Evolutionary conservation across 2,113 vertebrate species (phyloP).

Genomic region (Calidris pygmaea): DNA sequence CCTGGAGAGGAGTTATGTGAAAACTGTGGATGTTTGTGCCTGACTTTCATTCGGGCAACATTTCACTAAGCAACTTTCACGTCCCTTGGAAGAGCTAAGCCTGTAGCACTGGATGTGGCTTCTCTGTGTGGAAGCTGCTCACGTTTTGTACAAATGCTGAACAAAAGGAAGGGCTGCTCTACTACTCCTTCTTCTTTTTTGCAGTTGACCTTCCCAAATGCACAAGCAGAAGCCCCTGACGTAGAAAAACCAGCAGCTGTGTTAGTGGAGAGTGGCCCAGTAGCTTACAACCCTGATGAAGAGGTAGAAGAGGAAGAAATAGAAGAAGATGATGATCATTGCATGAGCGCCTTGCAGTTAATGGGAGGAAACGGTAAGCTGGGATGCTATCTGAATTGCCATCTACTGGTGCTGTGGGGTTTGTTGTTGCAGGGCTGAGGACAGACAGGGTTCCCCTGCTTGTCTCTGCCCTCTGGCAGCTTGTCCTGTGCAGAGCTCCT

Average conservation of each 20-base stretch:
- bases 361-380: conserved; percentile 85
- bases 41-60: background rate
- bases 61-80: background rate
- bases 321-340: conserved; percentile 90
- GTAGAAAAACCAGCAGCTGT: conserved; percentile 44
- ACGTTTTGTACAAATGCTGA: background rate
- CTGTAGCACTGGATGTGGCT: background rate
- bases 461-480: background rate
- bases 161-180: background rate
- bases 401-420: background rate
- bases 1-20: background rate
- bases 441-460: background rate
- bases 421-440: background rate
- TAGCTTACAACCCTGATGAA: conserved; percentile 83
- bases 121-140: background rate
- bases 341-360: conserved; percentile 90
- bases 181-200: background rate
- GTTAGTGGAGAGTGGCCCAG: conserved; percentile 90
- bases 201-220: conserved; percentile 43
- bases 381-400: background rate
- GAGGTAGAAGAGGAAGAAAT: conserved; percentile 84
- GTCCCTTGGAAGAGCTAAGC: background rate
- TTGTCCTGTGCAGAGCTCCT: background rate
- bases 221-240: conserved; percentile 26
- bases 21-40: background rate